Evolutionary conservation across 2,888 invertebrate genomes (phyloP), one percentile per base, ranked within the genome.

Genomic region (Tanypteryx hageni): DNA sequence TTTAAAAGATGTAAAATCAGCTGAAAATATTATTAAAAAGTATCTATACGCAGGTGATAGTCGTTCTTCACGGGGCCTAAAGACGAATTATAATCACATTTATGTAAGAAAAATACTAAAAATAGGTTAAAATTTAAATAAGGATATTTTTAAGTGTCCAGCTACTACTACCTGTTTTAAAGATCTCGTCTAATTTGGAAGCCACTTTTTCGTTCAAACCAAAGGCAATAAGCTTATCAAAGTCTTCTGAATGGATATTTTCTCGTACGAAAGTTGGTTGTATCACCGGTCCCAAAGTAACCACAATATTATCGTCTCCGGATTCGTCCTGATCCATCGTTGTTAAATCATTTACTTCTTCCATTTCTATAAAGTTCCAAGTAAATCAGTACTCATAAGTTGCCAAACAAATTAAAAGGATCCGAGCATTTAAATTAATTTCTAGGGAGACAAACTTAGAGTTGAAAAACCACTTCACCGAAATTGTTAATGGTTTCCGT

Each of bases 311-410:
- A 61, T 89, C 89, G n/a, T 89, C 89, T 94, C 91, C 92, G 56
- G 92, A 92, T 31, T 95, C 95, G 95, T 95, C 95, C 96, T 97
- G 97, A 96, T 97, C 97, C 96, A 96, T 96, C 95, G 97, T 96
- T 96, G 97, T 96, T 96, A 97, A 97, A 96, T 97, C 97, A 97
- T 97, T 97, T 96, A 97, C 97, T 96, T 97, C 97, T 96, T 97
- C 97, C 97, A 97, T 97, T 97, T 97, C 97, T 97, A 94, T 10
- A 11, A 7, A 18, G 44, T 44, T 44, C 13, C 16, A 18, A 44
- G 18, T 56, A 18, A n/a, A n/a, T 0, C 4, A 4, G 0, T 57
- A 31, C 9, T 83, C 18, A 27, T 44, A 10, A 83, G 18, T 14
- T 57, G 14, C 18, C 10, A 83, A 7, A n/a, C n/a, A n/a, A 57